These are phyloP conservation scores for Chrysomela aeneicollis DNA, from an alignment of 2,888 invertebrate species.

Conservation along the genomic window DNA sequence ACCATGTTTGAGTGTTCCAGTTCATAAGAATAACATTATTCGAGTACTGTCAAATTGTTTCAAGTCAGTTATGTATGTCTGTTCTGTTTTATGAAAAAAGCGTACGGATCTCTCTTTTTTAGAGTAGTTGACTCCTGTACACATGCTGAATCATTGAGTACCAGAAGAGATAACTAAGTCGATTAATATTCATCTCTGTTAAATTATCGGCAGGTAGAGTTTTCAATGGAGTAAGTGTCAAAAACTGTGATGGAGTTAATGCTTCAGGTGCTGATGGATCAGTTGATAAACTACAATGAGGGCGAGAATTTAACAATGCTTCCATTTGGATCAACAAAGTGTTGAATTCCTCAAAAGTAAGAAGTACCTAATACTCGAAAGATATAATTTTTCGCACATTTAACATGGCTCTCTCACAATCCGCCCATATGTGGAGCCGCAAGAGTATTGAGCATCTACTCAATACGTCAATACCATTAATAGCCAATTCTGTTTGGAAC, in stretches of 20 bases:
- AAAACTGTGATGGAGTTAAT: not conserved
- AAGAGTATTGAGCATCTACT: not conserved
- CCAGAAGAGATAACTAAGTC: too few species aligned
- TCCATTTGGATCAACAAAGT: not conserved
- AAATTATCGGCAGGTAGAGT: not conserved
- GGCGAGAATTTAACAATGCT: not conserved
- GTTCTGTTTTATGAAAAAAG: too few species aligned
- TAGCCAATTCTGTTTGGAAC: too few species aligned
- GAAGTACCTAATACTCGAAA: not conserved
- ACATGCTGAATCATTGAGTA: too few species aligned
- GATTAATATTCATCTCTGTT: not conserved
- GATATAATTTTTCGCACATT: not conserved
- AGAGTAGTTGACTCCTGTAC: too few species aligned
- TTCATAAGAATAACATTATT: too few species aligned
- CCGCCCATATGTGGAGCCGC: conserved; percentile 1
- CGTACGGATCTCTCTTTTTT: too few species aligned
- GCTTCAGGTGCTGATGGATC: not conserved
- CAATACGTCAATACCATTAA: not conserved
- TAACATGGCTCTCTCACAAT: not conserved
- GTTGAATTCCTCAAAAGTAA: not conserved
- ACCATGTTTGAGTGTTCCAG: too few species aligned
- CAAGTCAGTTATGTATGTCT: too few species aligned
- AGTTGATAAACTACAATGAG: not conserved
- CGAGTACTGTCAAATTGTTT: too few species aligned
- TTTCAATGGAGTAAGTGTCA: not conserved